Base-by-base conservation (phyloP, 2,888 invertebrate genomes). In the Ectemnius continuus region DNA sequence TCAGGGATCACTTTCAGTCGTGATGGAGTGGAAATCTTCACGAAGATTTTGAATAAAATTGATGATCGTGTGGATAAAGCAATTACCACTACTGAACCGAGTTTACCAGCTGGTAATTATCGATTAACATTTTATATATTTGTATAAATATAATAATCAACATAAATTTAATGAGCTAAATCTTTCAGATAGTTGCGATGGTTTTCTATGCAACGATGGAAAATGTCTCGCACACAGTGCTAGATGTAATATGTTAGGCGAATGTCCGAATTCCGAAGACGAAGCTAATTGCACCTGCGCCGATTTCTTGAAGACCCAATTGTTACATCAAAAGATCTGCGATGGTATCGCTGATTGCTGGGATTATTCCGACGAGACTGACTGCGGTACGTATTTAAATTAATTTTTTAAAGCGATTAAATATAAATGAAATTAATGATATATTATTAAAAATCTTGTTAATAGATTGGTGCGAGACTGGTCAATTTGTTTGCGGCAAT, bases 311-410 rank as follows among this genome's bases (percentile, higher is more conserved):
- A 92, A 92, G 69, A 94, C 95, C 0, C 95, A 95, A 85, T 93
- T 94, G 78, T 92, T 95, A 0, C 92, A 94, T 75, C 92, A 94
- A 14, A 96, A 96, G 90, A 94, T 96, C 63, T 96, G 96, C 86
- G 96, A 96, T 84, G 96, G 96, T 1, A 92, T 95, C 28, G 93
- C 95, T 0, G 96, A 96, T 86, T 96, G 96, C 85, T 95, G 94
- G 94, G 96, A 96, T 88, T 95, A 94, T 87, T 94, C 95, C 0
- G 96, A 96, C 88, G 96, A 96, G 91, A 94, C 94, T 84, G 92
- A 94, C 80, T 96, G 96, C 88, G 95, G 95, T 95, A 92, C 23
- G 52, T 66, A 61, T 36, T 4, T 0, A 1, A 36, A 36, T 36
- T 36, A 8, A 8, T 36, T 36, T 8, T 11, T 36, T 6, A 36